A percentile compares a stretch with the other conserved stretches of the same genome.
These are phyloP conservation scores for Morpho achilles DNA, from an alignment of 2,888 invertebrate species.

Conservation along the genomic window DNA sequence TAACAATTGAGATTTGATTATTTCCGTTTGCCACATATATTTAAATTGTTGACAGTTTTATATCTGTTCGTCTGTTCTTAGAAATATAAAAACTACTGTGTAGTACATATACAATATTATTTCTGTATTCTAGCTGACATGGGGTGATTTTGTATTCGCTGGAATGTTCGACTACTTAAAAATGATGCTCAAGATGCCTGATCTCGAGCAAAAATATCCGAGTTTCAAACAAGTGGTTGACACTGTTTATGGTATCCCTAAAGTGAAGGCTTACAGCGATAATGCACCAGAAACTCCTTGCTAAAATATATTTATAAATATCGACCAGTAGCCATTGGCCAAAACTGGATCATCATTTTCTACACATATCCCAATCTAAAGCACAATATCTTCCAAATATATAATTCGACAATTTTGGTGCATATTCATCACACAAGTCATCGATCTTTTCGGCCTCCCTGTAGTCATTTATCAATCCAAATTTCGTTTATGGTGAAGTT, in stretches of 20 bases:
- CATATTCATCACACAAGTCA: too few relatives aligned
- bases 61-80: not conserved
- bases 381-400: too few relatives aligned
- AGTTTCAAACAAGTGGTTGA: conserved; percentile 54
- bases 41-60: not conserved
- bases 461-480: too few relatives aligned
- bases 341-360: too few relatives aligned
- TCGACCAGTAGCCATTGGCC: too few relatives aligned
- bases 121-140: conserved; percentile 55
- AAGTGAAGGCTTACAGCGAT: conserved; percentile 23
- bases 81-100: not conserved
- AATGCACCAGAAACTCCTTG: conserved; percentile 15
- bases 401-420: too few relatives aligned
- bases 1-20: not conserved
- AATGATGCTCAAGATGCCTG: conserved; percentile 33
- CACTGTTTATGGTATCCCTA: conserved; percentile 47
- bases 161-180: conserved; percentile 71
- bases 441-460: too few relatives aligned
- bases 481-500: too few relatives aligned
- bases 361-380: too few relatives aligned
- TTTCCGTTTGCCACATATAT: not conserved
- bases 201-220: conserved; percentile 54
- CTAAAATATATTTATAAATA: conserved; percentile 4
- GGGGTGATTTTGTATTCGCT: conserved; percentile 79
- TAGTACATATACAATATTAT: not conserved